Percentiles rank a stretch among this genome's conserved stretches.
phyloP scores from a whole-genome alignment of 2,888 invertebrate species.

The Hesperia comma region DNA sequence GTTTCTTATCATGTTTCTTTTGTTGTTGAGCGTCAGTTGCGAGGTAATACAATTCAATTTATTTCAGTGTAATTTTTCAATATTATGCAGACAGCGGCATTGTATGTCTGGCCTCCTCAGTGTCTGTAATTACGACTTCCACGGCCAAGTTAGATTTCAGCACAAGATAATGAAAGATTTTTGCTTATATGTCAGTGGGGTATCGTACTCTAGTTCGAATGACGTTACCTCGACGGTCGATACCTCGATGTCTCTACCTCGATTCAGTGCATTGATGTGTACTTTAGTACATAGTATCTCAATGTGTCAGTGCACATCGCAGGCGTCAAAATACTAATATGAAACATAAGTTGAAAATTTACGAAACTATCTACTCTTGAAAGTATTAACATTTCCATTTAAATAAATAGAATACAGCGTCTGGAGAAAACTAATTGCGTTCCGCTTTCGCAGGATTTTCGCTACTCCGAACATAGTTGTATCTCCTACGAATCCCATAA shows the following conservation, averaged over 20 bases:
- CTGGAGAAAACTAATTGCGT: slow-evolving; percentile 32
- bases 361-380: slow-evolving; percentile 10
- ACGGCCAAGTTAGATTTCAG: neutral
- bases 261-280: too few species aligned
- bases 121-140: neutral
- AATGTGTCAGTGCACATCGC: too few species aligned
- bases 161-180: neutral
- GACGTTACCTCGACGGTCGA: too few species aligned
- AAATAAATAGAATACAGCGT: slow-evolving; percentile 22
- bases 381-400: slow-evolving; percentile 31
- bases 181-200: too few species aligned
- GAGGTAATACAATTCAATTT: too few species aligned
- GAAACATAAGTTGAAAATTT: neutral
- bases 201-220: too few species aligned
- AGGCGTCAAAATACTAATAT: too few species aligned
- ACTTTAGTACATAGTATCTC: too few species aligned
- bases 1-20: too few species aligned
- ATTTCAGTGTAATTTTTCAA: slow-evolving; percentile 3
- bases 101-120: neutral
- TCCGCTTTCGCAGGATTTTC: slow-evolving; percentile 23
- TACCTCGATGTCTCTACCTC: too few species aligned
- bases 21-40: too few species aligned
- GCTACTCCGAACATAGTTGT: slow-evolving; percentile 23
- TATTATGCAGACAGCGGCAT: slow-evolving; percentile 6
- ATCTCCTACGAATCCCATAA: slow-evolving; percentile 29